Evolutionary conservation across 2,797 vertebrate species (phyloP), one percentile per base, ranked within the genome.

Genomic region (Remorina albescens): DNA sequence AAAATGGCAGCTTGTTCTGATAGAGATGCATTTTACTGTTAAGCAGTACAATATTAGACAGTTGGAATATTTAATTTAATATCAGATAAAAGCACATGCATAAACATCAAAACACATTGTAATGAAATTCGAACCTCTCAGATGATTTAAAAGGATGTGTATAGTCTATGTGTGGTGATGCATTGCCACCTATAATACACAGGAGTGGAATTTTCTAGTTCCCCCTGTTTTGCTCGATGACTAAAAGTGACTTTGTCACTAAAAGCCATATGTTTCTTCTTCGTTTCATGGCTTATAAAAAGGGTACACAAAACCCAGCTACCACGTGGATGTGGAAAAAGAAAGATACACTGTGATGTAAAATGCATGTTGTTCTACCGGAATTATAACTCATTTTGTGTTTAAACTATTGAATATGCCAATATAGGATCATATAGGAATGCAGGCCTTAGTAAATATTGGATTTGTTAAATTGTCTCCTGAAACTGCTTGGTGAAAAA

Each of bases 241-340:
- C 47, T 50, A 67, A 47, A 39, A n/a, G 50, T 49, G 59, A 63
- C 57, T 47, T 25, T 3, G 39, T 76, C 42, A 70, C 34, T 54
- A 16, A 39, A n/a, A 21, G 49, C 28, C 21, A 39, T 42, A 62
- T 16, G 25, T 51, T 18, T 34, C 13, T 9, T 3, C 36, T 63
- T 49, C 28, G 21, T 74, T 71, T 46, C 10, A 71, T 55, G 62
- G 59, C 25, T 25, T 67, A 49, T 51, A 13, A 39, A 67, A 62
- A 13, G 41, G 19, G 61, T 59, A 59, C n/a, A 60, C 21, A 10
- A 1, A 32, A 55, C 28, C 15, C n/a, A 19, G 16, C 19, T 9
- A 32, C 9, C 21, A 16, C 13, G 28, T 32, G n/a, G 30, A 36
- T 42, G 19, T 61, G 21, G 4, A 51, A 13, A 26, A 41, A 25